Evolutionary conservation across 1,140 invertebrate species (phyloP).

Genomic region (Cotesia typhae): DNA sequence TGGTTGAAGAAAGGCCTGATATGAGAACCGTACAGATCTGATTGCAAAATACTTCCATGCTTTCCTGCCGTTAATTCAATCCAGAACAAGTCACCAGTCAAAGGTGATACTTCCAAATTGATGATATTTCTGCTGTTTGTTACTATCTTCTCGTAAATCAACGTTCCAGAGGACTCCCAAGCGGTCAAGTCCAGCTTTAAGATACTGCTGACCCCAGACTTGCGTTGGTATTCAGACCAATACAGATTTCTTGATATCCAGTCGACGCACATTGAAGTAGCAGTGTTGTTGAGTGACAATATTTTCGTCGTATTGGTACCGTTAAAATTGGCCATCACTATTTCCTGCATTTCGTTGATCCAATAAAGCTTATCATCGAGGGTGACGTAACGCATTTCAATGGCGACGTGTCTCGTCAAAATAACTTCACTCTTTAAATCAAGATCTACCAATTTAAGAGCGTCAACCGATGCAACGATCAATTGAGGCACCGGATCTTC

Average conservation of each 20-base stretch:
- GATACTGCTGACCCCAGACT: constrained; percentile 51
- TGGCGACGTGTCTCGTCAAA: constrained; percentile 70
- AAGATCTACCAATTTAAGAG: constrained; percentile 77
- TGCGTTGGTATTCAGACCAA: constrained; percentile 74
- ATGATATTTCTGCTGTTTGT: constrained; percentile 66
- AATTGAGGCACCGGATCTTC: constrained; percentile 81
- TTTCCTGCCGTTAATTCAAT: constrained; percentile 69
- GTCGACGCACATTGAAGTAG: constrained; percentile 78
- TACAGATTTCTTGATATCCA: constrained; percentile 87
- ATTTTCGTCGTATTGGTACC: constrained; percentile 70
- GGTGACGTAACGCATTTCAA: constrained; percentile 71
- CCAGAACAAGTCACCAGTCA: constrained; percentile 77
- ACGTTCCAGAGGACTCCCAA: constrained; percentile 59
- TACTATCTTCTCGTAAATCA: constrained; percentile 64
- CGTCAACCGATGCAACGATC: constrained; percentile 76
- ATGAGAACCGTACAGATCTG: constrained; percentile 67
- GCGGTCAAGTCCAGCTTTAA: constrained; percentile 57
- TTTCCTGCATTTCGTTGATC: constrained; percentile 82
- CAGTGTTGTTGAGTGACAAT: constrained; percentile 73
- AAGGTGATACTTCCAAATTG: constrained; percentile 77
- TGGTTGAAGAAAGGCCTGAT: constrained; percentile 71
- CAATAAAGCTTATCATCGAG: constrained; percentile 81
- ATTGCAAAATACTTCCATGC: constrained; percentile 71
- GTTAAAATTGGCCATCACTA: constrained; percentile 73
- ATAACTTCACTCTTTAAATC: constrained; percentile 71